These are phyloP conservation scores for Poeciliopsis prolifica DNA, from an alignment of 2,113 vertebrate species.

Conservation along the genomic window DNA sequence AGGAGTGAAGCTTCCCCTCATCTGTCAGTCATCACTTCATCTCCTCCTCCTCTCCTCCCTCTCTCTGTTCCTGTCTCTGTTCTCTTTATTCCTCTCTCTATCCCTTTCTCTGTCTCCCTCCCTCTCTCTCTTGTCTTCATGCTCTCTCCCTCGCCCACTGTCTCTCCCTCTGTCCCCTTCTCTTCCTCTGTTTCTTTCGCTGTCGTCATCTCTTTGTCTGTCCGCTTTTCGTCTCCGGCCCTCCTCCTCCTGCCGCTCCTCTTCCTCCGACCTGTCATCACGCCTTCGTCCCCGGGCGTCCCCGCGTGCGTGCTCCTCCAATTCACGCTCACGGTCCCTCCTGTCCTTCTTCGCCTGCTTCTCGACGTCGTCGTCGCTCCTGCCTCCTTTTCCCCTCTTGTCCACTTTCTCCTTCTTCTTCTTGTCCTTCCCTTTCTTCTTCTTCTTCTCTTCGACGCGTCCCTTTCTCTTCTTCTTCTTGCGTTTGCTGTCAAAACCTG, in stretches of 20 bases:
- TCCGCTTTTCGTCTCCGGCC: conserved; percentile 38
- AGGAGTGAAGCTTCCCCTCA: background rate
- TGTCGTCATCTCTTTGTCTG: conserved; percentile 38
- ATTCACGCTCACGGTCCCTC: conserved; percentile 14
- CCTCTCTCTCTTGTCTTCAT: conserved; percentile 27
- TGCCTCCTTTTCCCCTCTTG: conserved; percentile 31
- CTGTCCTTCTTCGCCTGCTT: conserved; percentile 28
- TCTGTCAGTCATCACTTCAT: conserved; percentile 23
- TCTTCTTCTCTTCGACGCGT: conserved; percentile 39
- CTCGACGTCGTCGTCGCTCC: background rate
- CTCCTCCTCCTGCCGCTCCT: conserved; percentile 52
- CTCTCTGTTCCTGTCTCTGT: conserved; percentile 67
- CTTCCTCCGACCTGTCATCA: conserved; percentile 26
- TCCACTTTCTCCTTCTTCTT: conserved; percentile 35
- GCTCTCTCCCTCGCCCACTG: conserved; percentile 22
- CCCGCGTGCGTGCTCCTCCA: conserved; percentile 21
- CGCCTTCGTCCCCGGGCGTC: conserved; percentile 10
- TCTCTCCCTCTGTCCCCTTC: conserved; percentile 27
- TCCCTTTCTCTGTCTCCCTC: conserved; percentile 38
- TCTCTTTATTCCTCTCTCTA: conserved; percentile 68
- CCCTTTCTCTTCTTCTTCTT: conserved; percentile 55
- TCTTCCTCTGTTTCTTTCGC: conserved; percentile 34
- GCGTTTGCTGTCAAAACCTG: conserved; percentile 64
- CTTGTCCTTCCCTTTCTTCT: conserved; percentile 21
- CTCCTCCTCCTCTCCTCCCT: conserved; percentile 56